Percentiles rank a stretch among this genome's conserved stretches.
These are phyloP conservation scores for Leptopilina syphax DNA, from an alignment of 2,888 invertebrate genomes.

Conservation along the genomic window DNA sequence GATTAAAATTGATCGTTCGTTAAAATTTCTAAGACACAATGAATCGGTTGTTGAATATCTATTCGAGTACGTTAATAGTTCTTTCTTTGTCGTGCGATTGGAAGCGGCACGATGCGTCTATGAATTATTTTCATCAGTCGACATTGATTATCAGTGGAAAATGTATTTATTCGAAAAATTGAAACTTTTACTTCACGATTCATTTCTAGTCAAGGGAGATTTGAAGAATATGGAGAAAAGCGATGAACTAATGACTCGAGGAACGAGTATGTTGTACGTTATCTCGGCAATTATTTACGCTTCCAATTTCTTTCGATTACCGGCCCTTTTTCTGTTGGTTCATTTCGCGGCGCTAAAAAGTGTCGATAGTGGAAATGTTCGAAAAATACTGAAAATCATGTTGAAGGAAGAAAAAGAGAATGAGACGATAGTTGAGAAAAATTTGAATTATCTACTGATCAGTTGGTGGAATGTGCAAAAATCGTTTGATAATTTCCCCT, in stretches of 20 bases:
- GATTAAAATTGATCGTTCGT: slow-evolving; percentile 34
- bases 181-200: slow-evolving; percentile 53
- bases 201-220: slow-evolving; percentile 34
- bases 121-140: slow-evolving; percentile 67
- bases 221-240: slow-evolving; percentile 39
- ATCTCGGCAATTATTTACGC: slow-evolving; percentile 78
- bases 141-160: slow-evolving; percentile 64
- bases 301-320: slow-evolving; percentile 77
- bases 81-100: slow-evolving; percentile 75
- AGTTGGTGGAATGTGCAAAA: slow-evolving; percentile 77
- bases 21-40: slow-evolving; percentile 26
- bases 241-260: slow-evolving; percentile 80
- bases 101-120: slow-evolving; percentile 73
- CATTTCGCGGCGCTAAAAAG: slow-evolving; percentile 78
- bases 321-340: slow-evolving; percentile 79
- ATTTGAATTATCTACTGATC: slow-evolving; percentile 77
- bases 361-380: slow-evolving; percentile 75
- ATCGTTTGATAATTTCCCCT: slow-evolving; percentile 75
- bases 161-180: slow-evolving; percentile 70
- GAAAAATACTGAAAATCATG: slow-evolving; percentile 77
- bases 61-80: slow-evolving; percentile 69
- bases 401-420: slow-evolving; percentile 49
- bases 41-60: slow-evolving; percentile 45
- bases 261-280: slow-evolving; percentile 80
- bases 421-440: slow-evolving; percentile 68